These are phyloP conservation scores for Peromyscus maniculatus DNA, from an alignment of 2,113 vertebrate genomes.

Conservation along the genomic window DNA sequence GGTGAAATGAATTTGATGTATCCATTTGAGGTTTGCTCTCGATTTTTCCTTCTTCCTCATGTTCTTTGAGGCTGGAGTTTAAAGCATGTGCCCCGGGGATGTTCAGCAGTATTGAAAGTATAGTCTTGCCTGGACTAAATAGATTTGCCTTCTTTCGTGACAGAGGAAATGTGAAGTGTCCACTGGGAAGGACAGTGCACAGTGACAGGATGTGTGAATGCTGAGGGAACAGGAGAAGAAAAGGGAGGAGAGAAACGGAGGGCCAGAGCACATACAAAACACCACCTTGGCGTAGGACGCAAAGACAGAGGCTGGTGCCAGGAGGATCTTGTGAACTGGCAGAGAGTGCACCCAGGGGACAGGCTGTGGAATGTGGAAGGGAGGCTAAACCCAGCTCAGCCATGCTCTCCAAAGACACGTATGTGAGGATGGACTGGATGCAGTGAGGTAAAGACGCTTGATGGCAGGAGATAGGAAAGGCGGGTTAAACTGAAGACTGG, in stretches of 20 bases:
- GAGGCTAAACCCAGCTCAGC: no score
- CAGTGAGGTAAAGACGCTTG: not conserved
- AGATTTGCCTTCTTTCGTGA: not conserved
- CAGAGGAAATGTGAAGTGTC: not conserved
- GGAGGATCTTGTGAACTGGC: not conserved
- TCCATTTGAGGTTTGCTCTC: not conserved
- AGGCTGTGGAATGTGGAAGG: no score
- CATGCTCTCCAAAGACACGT: not conserved
- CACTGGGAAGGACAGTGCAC: not conserved
- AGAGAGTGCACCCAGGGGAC: accelerated
- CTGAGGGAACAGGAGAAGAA: no score
- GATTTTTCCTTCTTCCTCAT: not conserved
- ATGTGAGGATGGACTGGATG: not conserved
- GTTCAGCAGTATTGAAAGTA: not conserved
- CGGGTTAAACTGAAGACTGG: not conserved
- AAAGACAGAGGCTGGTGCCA: not conserved
- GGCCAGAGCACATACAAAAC: not conserved
- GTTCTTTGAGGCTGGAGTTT: not conserved
- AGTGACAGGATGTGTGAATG: not conserved
- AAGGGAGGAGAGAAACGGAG: not conserved
- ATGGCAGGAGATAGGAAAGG: not conserved
- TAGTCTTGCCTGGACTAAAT: not conserved
- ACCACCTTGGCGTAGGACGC: not conserved
- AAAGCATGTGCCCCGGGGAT: not conserved
- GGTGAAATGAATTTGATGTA: not conserved